Base-by-base conservation (phyloP, 1,140 invertebrate genomes). In the Heliconius hewitsoni region DNA sequence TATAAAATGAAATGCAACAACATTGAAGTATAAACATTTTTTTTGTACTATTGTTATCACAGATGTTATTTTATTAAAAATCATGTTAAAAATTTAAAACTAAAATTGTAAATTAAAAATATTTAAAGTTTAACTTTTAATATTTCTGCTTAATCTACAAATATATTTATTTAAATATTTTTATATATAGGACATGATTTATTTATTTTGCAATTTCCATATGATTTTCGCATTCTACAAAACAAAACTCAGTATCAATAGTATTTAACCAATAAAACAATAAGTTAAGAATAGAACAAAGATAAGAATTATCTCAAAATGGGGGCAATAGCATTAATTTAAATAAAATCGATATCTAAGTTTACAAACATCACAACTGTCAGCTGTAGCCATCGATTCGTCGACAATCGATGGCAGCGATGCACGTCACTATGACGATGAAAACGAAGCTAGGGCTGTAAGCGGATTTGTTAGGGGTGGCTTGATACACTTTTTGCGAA, bases 311-410 rank as follows among this genome's bases (percentile, higher is more conserved):
- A 66, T 66, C 13, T 30, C 57, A 72, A 72, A 72, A 72, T 72
- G 37, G 30, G 71, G 71, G 37, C 71, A 72, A 23, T 72, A 72
- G 8, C 71, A 72, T 72, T 72, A 80, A 80, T 80, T 76, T 73
- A 57, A 76, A 80, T 74, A 77, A 77, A 81, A 83, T 79, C 80
- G 82, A 79, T 83, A 82, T 76, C 77, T 30, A 60, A 77, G 88
- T 91, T 89, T 88, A 90, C 87, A 87, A 90, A 91, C 89, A 91
- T 74, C 72, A 80, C 70, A 39, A 46, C 39, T 82, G 89, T 88
- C 91, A 91, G 91, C 91, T 90, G 91, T 84, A 77, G 57, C 73
- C 79, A 91, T 91, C 90, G 90, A 91, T 91, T 90, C 73, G 84
- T 82, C 78, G 81, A 82, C 74, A 88, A 90, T 92, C 90, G 89